These are phyloP conservation scores for Cataglyphis rosenhaueri DNA, from an alignment of 2,888 invertebrate species.

Conservation along the genomic window DNA sequence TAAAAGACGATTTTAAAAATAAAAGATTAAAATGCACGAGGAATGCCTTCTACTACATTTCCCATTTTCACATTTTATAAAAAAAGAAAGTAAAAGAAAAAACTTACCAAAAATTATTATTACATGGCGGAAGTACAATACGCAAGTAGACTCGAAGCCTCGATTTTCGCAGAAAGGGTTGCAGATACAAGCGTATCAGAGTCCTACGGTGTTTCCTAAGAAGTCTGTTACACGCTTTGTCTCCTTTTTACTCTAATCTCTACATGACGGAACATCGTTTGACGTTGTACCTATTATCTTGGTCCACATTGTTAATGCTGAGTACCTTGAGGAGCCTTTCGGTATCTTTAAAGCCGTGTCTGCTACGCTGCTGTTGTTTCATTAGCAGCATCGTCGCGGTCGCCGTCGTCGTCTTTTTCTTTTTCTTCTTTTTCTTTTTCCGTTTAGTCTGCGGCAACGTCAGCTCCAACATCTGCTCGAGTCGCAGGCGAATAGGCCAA, in stretches of 20 bases:
- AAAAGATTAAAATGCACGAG: not conserved
- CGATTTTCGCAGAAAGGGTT: slow-evolving; percentile 33
- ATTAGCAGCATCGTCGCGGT: slow-evolving; percentile 77
- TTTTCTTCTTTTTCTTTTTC: slow-evolving; percentile 75
- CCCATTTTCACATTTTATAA: not conserved
- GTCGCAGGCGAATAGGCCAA: slow-evolving; percentile 79
- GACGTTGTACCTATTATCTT: slow-evolving; percentile 83
- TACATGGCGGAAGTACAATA: not conserved
- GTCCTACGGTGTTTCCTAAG: slow-evolving; percentile 31
- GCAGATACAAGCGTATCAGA: slow-evolving; percentile 24
- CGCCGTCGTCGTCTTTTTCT: slow-evolving; percentile 74
- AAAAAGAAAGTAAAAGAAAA: not conserved
- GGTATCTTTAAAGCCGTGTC: slow-evolving; percentile 81
- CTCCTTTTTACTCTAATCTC: slow-evolving; percentile 47
- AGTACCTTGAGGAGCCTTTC: slow-evolving; percentile 84
- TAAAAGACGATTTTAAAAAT: not conserved
- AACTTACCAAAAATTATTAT: not conserved
- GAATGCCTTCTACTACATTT: not conserved
- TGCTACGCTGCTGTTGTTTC: slow-evolving; percentile 74
- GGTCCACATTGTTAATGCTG: slow-evolving; percentile 84
- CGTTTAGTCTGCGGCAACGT: slow-evolving; percentile 78
- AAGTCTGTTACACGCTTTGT: slow-evolving; percentile 26
- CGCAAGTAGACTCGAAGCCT: slow-evolving; percentile 3
- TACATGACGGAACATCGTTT: slow-evolving; percentile 84
- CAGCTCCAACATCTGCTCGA: slow-evolving; percentile 82